Evolutionary conservation across 2,888 invertebrate species (phyloP), one percentile per base, ranked within the genome.

Genomic region (Pardosa pseudoannulata): DNA sequence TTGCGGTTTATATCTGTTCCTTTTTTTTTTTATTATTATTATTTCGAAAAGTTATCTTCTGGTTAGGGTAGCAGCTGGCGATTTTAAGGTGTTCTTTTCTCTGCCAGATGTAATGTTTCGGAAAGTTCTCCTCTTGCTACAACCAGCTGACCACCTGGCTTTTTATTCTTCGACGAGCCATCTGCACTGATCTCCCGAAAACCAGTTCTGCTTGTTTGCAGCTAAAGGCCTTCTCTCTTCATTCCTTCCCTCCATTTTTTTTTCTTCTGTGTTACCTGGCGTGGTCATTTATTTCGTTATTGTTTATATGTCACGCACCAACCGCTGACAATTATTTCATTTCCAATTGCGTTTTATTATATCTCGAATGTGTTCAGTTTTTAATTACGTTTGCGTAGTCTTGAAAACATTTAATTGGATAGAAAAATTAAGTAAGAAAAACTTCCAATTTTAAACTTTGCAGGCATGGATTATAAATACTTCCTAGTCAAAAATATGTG

Each of bases 191-290:
- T 41, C 39, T 31, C 31, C 32, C 31, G 31, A 19, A 79, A 79
- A 79, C 79, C 79, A 36, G 79, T 79, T 79, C 31, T 16, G 79
- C 79, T 46, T 46, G 79, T 79, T 79, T 72, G n/a, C 23, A 23
- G 56, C 9, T 2, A 16, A 46, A n/a, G 16, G 16, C 46, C 46
- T 46, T 46, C 13, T 16, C 56, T 23, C 3, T 23, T 23, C 23
- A 56, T 56, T 56, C 9, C 9, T 16, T 16, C 7, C 56, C 19
- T 11, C 56, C 16, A 1, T 3, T 16, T 11, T 56, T 56, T 56
- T 56, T 56, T 23, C 23, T 56, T 56, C 5, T 56, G 16, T 5
- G 9, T 46, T 9, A 46, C 41, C 9, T 46, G 9, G 41, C 9
- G 41, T 46, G 23, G 56, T 56, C 56, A 56, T 56, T 56, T 56